Evolutionary conservation across 2,888 invertebrate species (phyloP), one percentile per base, ranked within the genome.

Genomic region (Himalopsyche japonica): DNA sequence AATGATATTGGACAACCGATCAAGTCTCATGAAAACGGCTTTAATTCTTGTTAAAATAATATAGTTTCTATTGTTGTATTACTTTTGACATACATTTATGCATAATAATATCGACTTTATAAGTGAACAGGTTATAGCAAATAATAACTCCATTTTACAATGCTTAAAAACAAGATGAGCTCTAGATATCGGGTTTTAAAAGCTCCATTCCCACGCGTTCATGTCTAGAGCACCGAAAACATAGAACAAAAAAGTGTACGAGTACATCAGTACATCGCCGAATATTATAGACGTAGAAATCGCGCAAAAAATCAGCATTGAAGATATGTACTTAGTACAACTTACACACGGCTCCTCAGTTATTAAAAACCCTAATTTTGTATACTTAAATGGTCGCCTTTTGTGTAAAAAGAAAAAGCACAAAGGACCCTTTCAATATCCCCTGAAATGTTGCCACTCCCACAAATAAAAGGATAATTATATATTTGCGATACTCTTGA

Each of bases 401-500:
- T 80, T 48, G 30, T 48, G 57, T 80, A 80, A 47, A 80, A 80
- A 57, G 18, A 80, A 49, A 57, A 80, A 47, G 57, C 57, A 80
- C 48, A 80, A 43, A 24, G 18, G 27, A 49, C 15, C n/a, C 48
- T 49, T 49, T 80, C 27, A 30, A 80, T 48, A 79, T 30, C 82
- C 78, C 37, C 70, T 34, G 78, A 49, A 32, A 20, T 78, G 78
- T 37, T 47, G 77, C 79, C 82, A 79, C 83, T 76, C 83, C 83
- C 83, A 79, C 83, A 79, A 82, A 82, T 82, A 37, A 37, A 70
- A 34, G 43, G 83, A 83, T 83, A 83, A 83, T 83, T 83, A 76
- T 48, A 79, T 70, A 80, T 83, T 70, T 80, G 64, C 80, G 79
- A 82, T 80, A 76, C 30, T 32, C 20, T 20, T 57, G 57, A 57